Base-by-base conservation (phyloP, 2,888 invertebrate species). In the Phaonia tiefii region DNA sequence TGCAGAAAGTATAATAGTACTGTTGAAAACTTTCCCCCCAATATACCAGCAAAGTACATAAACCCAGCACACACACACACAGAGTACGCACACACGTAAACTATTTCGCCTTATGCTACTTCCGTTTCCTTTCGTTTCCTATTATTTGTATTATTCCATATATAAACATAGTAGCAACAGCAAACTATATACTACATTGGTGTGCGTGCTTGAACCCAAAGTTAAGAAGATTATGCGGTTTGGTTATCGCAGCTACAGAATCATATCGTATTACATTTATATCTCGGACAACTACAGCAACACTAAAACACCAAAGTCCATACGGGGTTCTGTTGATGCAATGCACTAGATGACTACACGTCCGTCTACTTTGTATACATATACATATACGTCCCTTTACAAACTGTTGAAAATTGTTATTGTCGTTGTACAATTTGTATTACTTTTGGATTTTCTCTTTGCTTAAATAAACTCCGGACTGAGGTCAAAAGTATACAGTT, bases 161-260 rank as follows among this genome's bases (percentile, higher is more conserved):
- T 26, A 56, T 3, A 13, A n/a, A 13, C n/a, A 2, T 58, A 25
- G 1, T 31, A 58, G 13, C 2, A 54, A 58, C 13, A 22, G 7
- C 25, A 56, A n/a, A 26, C 31, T 66, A 22, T 37, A 1, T 51
- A 17, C 25, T 26, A 56, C 26, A 75, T 75, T 13, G 72, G 69
- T 75, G 78, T 81, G 78, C 81, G 81, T 81, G 75, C 72, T 51
- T 72, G 63, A 75, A 81, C 78, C 81, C 56, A 72, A 81, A 78
- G 81, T 81, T 75, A 69, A 81, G 81, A 81, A 81, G 78, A 78
- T 81, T 78, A 81, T 81, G 81, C 72, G 81, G 81, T 78, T 76
- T 78, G 72, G 67, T 81, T 81, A 81, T 81, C 63, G 37, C 56
- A 42, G 39, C 56, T 56, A 22, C 22, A 56, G 39, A 25, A 49